Base-by-base conservation (phyloP, 2,888 invertebrate species). In the Rhopalosiphum nymphaeae region DNA sequence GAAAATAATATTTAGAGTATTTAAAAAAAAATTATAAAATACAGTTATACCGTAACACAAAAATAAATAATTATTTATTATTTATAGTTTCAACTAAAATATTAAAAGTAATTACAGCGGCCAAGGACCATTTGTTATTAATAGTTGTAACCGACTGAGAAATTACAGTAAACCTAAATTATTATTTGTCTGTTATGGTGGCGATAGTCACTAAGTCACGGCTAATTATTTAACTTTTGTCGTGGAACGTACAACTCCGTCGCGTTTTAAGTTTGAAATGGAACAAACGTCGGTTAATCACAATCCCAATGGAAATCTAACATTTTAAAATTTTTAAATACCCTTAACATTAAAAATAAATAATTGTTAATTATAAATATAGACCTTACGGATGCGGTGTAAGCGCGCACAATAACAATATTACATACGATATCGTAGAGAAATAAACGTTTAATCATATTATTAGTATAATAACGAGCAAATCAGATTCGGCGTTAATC, bases 191-290 rank as follows among this genome's bases (percentile, higher is more conserved):
- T 91, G 26, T 3, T 49, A 16, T 16, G 85, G n/a, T 44, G 85
- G 10, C 13, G 44, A 56, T 42, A 44, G 85, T 91, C 44, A n/a
- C 29, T 56, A 56, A 44, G 91, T 91, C 85, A 25, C 10, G 44
- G 56, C 91, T 85, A 91, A 91, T 91, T 78, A 78, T 78, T 91
- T 29, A 91, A 85, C 91, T 85, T 57, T 53, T 44, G 44, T 91
- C 56, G 85, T 42, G 91, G 56, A 29, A 91, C 44, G 84, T 36
- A 53, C 84, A 29, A 26, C 16, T 29, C 2, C 26, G 13, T 44
- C 44, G 85, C 44, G 44, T 44, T 90, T 86, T 42, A 44, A 85
- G 57, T 91, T 86, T 86, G 46, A 86, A 86, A 91, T 29, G 46
- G 56, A 57, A 46, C n/a, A n/a, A 86, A 57, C 86, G 36, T 36